Evolutionary conservation across 2,888 invertebrate genomes (phyloP).

Genomic region (Eupithecia exiguata): DNA sequence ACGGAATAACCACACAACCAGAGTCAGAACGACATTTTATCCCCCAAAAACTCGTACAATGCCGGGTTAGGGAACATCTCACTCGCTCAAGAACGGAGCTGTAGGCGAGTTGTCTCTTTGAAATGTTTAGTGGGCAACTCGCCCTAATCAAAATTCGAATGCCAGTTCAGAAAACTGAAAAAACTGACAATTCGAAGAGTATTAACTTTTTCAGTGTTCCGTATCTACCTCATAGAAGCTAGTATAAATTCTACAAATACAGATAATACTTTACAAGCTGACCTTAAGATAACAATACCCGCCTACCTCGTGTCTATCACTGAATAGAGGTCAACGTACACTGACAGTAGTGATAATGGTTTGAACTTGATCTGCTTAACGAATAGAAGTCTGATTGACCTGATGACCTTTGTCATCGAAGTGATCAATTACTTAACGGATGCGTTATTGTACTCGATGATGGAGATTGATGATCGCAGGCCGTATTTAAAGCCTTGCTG

Average conservation of each 20-base stretch:
- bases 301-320: slow-evolving; percentile 12
- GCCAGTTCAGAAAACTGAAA: not conserved
- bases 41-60: not conserved
- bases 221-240: not conserved
- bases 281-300: slow-evolving; percentile 10
- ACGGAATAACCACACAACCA: not conserved
- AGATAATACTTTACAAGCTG: not conserved
- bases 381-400: slow-evolving; percentile 16
- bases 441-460: not conserved
- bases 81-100: not conserved
- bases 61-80: not conserved
- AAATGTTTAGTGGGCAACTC: not conserved
- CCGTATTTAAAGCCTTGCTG: not conserved
- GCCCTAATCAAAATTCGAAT: not conserved
- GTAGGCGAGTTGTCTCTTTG: not conserved
- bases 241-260: not conserved
- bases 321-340: slow-evolving; percentile 18
- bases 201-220: not conserved
- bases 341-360: slow-evolving; percentile 15
- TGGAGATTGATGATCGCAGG: not conserved
- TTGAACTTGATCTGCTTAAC: slow-evolving; percentile 23
- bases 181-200: not conserved
- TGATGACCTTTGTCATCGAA: slow-evolving; percentile 8
- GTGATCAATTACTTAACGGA: slow-evolving; percentile 9
- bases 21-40: not conserved